Evolutionary conservation across 2,888 invertebrate species (phyloP), one percentile per base, ranked within the genome.

Genomic region (Yponomeuta malinellus): DNA sequence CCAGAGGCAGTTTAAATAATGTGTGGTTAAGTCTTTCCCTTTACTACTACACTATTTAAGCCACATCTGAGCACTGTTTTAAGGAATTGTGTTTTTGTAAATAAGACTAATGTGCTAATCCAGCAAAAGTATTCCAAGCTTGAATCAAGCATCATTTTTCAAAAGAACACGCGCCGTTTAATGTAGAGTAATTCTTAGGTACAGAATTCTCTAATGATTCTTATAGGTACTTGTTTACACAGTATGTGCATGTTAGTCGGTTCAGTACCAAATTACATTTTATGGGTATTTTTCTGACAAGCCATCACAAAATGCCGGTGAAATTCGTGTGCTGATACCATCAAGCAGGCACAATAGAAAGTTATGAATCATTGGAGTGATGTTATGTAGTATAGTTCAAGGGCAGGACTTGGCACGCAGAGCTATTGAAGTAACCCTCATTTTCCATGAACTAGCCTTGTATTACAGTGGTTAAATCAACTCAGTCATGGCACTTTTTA

Each of bases 281-380:
- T 31, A 52, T 52, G 52, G 10, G 52, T 52, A 69, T 23, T 31
- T 29, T 52, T 8, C 10, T 8, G 68, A 33, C 29, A 68, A 10
- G 43, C 68, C 65, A 23, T 65, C 29, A 29, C 5, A 65, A 59
- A 59, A 59, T 59, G 10, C 68, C 52, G 23, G 29, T 52, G 29
- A n/a, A 29, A 48, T 69, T 29, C 69, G 69, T 52, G 69, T 48
- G 69, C 9, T 23, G 48, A 69, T 31, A 69, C 23, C 15, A 68
- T 48, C 68, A 23, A 15, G 52, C 52, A 2, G 52, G 15, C 12
- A 37, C 68, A 65, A 31, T 65, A 65, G 65, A 65, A 65, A 65
- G 65, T 65, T 65, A 33, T 65, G 65, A 65, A 65, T 65, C 65
- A 65, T 65, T 65, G 23, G 52, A 59, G 52, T 59, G 52, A 15